Evolutionary conservation across 2,797 vertebrate genomes (phyloP).

Genomic region (Ibycter americanus): DNA sequence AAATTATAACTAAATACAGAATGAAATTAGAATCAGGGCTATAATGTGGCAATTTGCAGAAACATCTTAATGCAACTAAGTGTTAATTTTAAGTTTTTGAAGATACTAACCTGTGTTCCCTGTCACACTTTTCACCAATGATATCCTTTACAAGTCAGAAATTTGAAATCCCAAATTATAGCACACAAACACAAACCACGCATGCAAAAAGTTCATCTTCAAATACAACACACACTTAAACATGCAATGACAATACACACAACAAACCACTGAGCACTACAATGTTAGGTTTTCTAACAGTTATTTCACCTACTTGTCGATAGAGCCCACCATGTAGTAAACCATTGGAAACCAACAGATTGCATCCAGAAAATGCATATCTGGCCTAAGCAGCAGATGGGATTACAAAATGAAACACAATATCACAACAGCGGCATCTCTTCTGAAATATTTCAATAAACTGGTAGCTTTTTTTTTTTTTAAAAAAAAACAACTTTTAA

Average conservation of each 20-base stretch:
- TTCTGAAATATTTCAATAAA: slow-evolving; percentile 57
- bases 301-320: slow-evolving; percentile 88
- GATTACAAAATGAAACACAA: slow-evolving; percentile 81
- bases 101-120: neutral
- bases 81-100: neutral
- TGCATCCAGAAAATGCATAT: slow-evolving; percentile 91
- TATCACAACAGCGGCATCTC: slow-evolving; percentile 73
- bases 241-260: slow-evolving; percentile 72
- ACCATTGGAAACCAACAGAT: slow-evolving; percentile 94
- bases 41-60: neutral
- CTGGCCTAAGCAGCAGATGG: slow-evolving; percentile 85
- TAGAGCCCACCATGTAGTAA: slow-evolving; percentile 92
- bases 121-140: neutral
- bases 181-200: neutral
- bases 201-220: slow-evolving; percentile 62
- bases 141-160: neutral
- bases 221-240: slow-evolving; percentile 2
- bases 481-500: neutral
- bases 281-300: slow-evolving; percentile 64
- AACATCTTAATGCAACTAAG: neutral
- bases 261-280: slow-evolving; percentile 70
- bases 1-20: neutral
- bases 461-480: neutral
- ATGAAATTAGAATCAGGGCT: neutral
- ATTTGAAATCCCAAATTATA: neutral